phyloP scores from a whole-genome alignment of 2,888 invertebrate species.

The Pyralis farinalis region DNA sequence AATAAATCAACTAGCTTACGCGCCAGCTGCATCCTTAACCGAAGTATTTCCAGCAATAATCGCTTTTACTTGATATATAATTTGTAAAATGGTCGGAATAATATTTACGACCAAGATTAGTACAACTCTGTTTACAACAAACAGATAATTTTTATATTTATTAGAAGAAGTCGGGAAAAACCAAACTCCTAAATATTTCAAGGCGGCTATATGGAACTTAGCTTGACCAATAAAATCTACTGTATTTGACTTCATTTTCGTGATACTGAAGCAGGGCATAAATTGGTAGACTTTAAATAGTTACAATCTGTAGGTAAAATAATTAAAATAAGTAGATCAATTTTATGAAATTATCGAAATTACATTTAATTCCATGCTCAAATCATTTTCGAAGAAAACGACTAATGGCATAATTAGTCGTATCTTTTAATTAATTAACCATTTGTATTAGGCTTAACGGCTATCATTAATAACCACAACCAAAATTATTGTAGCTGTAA shows the following conservation, averaged over 20 bases:
- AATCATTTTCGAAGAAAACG: too few relatives aligned
- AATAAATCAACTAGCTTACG: conserved; percentile 44
- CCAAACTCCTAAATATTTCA: conserved; percentile 44
- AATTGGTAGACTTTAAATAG: neutral
- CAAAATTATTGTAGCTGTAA: too few relatives aligned
- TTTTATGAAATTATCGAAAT: neutral
- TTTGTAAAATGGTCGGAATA: conserved; percentile 37
- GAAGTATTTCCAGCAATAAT: conserved; percentile 32
- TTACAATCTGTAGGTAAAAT: neutral
- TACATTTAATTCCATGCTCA: neutral
- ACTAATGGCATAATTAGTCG: too few relatives aligned
- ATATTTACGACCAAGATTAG: conserved; percentile 30
- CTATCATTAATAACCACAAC: too few relatives aligned
- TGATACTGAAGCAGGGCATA: too few relatives aligned
- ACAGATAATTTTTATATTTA: conserved; percentile 36
- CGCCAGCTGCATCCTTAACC: conserved; percentile 42
- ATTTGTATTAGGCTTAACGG: too few relatives aligned
- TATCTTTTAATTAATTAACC: too few relatives aligned
- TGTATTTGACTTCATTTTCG: conserved; percentile 6
- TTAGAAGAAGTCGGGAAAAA: conserved; percentile 37
- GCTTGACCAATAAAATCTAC: conserved; percentile 32
- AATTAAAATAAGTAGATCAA: neutral
- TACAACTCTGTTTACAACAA: conserved; percentile 25
- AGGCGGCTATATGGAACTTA: conserved; percentile 33
- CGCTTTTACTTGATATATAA: conserved; percentile 34